These are phyloP conservation scores for Abramis brama DNA, from an alignment of 2,113 vertebrate genomes.

Conservation along the genomic window DNA sequence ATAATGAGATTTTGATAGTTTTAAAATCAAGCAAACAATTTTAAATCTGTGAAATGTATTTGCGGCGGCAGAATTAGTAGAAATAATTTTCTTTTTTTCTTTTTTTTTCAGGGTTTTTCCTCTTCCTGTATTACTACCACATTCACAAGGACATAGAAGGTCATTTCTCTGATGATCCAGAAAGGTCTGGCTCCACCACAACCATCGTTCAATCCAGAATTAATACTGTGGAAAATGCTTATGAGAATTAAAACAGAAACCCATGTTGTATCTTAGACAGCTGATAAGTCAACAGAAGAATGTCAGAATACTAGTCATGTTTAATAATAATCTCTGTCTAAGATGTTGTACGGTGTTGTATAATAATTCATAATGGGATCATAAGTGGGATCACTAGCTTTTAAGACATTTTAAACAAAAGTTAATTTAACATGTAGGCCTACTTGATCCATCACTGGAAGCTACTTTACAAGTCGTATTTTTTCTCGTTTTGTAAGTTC, in stretches of 20 bases:
- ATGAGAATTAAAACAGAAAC: not conserved
- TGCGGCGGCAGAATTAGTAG: not conserved
- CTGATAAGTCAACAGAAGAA: too few species aligned
- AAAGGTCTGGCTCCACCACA: not conserved
- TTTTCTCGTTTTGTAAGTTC: too few species aligned
- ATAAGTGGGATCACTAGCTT: not conserved
- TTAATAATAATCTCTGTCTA: not conserved
- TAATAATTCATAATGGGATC: not conserved
- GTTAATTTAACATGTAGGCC: too few species aligned
- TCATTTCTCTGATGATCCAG: not conserved
- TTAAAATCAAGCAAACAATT: too few species aligned
- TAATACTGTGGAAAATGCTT: not conserved
- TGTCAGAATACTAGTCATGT: too few species aligned
- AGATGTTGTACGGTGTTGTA: not conserved
- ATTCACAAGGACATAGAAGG: not conserved
- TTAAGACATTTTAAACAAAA: not conserved
- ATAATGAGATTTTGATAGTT: not conserved
- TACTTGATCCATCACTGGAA: too few species aligned
- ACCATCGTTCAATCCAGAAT: not conserved
- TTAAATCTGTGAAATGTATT: too few species aligned
- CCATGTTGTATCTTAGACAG: too few species aligned
- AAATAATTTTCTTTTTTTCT: not conserved
- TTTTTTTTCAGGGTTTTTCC: slow-evolving; percentile 61
- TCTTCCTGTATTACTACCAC: slow-evolving; percentile 67
- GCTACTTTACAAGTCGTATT: too few species aligned